phyloP scores from a whole-genome alignment of 2,113 vertebrate species.

The Tupaia chinensis region DNA sequence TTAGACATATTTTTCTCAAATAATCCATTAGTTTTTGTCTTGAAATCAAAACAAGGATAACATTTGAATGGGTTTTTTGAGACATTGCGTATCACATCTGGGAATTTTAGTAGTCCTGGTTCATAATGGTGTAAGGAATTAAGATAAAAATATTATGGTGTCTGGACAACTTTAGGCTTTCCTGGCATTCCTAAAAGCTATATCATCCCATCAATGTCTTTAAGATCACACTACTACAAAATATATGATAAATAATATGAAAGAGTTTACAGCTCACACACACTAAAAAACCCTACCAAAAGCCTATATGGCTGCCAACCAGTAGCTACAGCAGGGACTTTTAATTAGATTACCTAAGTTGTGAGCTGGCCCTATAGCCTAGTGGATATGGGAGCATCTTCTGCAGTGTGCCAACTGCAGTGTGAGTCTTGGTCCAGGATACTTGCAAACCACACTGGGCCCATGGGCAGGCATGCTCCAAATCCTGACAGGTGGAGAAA shows the following conservation, averaged over 20 bases:
- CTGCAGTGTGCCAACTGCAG: no score
- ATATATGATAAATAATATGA: not conserved
- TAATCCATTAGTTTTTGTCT: not conserved
- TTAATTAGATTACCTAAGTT: not conserved
- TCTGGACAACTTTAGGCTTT: not conserved
- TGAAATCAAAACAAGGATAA: not conserved
- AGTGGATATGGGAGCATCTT: no score
- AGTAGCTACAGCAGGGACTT: not conserved
- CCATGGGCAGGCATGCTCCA: no score
- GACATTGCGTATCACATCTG: not conserved
- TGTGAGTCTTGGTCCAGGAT: no score
- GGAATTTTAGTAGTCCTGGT: not conserved
- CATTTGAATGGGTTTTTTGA: not conserved
- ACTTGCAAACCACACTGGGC: no score
- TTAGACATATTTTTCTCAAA: not conserved
- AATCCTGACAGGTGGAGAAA: no score
- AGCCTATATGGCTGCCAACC: not conserved
- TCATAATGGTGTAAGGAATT: not conserved
- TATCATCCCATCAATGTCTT: not conserved
- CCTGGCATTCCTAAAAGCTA: not conserved
- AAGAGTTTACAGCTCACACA: not conserved
- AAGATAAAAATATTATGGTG: not conserved
- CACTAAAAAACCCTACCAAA: not conserved
- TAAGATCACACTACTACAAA: accelerated
- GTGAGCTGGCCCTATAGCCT: no score